A percentile compares a stretch with the other conserved stretches of the same genome.
Conservation (phyloP, 2,113 vertebrate genomes). For the Microcebus tavaratra region DNA sequence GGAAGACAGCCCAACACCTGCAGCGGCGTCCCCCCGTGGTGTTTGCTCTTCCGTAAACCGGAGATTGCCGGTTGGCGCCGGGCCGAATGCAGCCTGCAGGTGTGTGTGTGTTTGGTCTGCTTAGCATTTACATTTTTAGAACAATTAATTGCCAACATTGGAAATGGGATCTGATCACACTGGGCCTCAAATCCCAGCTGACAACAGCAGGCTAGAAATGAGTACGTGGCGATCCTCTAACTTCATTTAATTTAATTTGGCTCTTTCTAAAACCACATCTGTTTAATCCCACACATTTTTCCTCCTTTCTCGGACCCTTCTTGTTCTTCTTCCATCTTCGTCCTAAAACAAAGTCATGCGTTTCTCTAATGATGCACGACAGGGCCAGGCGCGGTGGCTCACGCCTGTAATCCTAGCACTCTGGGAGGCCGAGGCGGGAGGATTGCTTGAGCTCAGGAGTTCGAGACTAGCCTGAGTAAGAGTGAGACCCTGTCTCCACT, state of each 20-base stretch:
- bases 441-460: too few species aligned
- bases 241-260: too few species aligned
- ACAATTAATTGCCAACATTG: neutral
- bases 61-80: neutral
- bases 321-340: neutral
- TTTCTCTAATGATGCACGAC: neutral
- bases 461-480: too few species aligned
- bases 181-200: neutral
- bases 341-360: neutral
- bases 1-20: neutral
- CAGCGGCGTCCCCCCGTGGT: neutral
- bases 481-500: too few species aligned
- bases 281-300: neutral
- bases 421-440: too few species aligned
- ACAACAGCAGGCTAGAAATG: neutral
- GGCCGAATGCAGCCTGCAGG: neutral
- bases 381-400: too few species aligned
- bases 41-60: neutral
- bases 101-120: conserved; percentile 19
- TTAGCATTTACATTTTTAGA: neutral
- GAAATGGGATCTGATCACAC: neutral
- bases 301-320: neutral
- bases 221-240: accelerated
- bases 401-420: too few species aligned
- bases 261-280: neutral